phyloP scores from a whole-genome alignment of 1,140 invertebrate genomes.

The Subanguina moxae region DNA sequence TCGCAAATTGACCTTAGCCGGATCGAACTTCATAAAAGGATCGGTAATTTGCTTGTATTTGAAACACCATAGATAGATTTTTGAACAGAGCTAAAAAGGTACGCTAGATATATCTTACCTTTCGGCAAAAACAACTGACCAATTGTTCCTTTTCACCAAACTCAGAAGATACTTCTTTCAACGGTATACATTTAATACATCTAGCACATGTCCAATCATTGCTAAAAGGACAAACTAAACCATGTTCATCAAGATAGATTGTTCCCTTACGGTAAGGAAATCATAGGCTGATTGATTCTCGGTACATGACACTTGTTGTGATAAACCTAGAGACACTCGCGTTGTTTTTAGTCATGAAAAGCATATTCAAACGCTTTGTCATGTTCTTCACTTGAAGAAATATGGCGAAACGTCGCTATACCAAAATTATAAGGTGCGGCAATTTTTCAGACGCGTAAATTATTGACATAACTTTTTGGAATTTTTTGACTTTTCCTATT shows the following conservation, averaged over 20 bases:
- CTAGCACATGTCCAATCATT: slow-evolving; percentile 1
- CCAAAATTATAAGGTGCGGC: too few species aligned
- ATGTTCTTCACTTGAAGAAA: too few species aligned
- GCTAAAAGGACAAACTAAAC: not conserved
- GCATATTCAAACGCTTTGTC: too few species aligned
- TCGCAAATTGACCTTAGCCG: not conserved
- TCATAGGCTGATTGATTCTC: not conserved
- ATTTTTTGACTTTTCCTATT: too few species aligned
- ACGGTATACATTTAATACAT: not conserved
- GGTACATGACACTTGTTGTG: not conserved
- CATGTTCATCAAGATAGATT: not conserved
- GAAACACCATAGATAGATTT: not conserved
- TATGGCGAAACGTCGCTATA: too few species aligned
- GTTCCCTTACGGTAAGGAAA: not conserved
- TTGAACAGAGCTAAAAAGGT: not conserved
- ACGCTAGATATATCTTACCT: not conserved
- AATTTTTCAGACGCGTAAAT: too few species aligned
- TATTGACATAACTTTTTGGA: too few species aligned
- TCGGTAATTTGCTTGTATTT: not conserved
- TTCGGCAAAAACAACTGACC: not conserved
- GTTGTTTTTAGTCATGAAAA: too few species aligned
- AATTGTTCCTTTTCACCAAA: not conserved
- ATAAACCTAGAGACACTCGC: not conserved
- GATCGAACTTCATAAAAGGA: too few species aligned
- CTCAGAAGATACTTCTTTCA: not conserved